Evolutionary conservation across 2,888 invertebrate species (phyloP).

Genomic region (Tanytarsus gracilentus): DNA sequence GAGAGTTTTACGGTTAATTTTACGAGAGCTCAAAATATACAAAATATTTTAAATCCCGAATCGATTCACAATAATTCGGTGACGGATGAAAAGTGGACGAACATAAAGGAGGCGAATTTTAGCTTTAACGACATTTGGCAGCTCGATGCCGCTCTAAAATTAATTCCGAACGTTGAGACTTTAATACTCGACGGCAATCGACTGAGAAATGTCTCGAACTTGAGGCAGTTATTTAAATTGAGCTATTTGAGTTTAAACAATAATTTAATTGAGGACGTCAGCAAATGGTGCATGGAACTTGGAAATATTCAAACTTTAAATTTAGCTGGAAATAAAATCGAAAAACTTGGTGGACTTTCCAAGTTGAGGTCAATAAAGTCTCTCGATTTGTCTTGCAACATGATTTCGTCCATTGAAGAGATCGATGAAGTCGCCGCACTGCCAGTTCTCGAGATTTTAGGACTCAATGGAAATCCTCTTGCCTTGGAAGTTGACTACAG

Average conservation of each 20-base stretch:
- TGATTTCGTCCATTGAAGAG: constrained; percentile 61
- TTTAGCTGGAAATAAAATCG: constrained; percentile 71
- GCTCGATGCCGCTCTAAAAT: constrained; percentile 72
- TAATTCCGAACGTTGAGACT: constrained; percentile 61
- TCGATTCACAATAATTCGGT: constrained; percentile 2
- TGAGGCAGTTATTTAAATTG: constrained; percentile 69
- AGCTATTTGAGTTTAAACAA: constrained; percentile 68
- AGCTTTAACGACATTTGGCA: constrained; percentile 66
- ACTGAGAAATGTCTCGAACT: constrained; percentile 61
- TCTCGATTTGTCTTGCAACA: constrained; percentile 80
- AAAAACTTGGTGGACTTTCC: constrained; percentile 59
- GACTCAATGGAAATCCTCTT: constrained; percentile 18
- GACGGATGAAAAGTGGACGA: constrained; percentile 47
- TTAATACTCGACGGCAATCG: constrained; percentile 71
- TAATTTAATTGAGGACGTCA: constrained; percentile 63
- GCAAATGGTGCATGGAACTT: constrained; percentile 72
- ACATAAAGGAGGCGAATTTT: constrained; percentile 62
- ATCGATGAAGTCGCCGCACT: constrained; percentile 69
- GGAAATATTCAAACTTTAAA: constrained; percentile 82
- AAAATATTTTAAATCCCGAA: constrained; percentile 66
- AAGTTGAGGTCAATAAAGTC: constrained; percentile 79
- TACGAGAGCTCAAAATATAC: constrained; percentile 57
- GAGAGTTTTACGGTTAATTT: constrained; percentile 53
- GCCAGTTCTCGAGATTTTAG: constrained; percentile 65
- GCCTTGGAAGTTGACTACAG: constrained; percentile 62